A percentile compares a stretch with the other conserved stretches of the same genome.
These are phyloP conservation scores for Xestia ashworthii DNA, from an alignment of 2,888 invertebrate species.

Conservation along the genomic window DNA sequence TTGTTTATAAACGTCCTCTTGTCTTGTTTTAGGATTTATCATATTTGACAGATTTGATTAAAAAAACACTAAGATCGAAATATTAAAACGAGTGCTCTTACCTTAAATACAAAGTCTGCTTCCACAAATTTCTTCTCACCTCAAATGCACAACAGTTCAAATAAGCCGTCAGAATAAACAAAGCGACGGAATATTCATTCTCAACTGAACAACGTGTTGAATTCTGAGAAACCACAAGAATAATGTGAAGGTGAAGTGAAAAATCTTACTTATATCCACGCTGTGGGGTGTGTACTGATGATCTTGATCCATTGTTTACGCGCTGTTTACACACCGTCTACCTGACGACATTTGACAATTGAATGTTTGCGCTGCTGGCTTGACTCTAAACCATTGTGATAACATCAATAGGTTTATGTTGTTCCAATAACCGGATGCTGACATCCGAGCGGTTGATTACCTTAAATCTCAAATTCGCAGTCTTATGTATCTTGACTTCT, in stretches of 20 bases:
- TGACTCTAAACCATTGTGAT: constrained; percentile 80
- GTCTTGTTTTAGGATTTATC: too few relatives aligned
- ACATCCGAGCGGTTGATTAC: constrained; percentile 49
- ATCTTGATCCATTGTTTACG: constrained; percentile 63
- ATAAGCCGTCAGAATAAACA: constrained; percentile 27
- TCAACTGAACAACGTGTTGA: constrained; percentile 48
- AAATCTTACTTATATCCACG: constrained; percentile 70
- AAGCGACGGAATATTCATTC: constrained; percentile 11
- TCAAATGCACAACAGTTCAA: constrained; percentile 20
- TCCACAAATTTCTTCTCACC: neutral
- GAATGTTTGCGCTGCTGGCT: constrained; percentile 82
- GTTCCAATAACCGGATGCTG: constrained; percentile 60
- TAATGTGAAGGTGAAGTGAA: constrained; percentile 63
- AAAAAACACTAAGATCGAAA: neutral
- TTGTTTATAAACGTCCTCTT: neutral
- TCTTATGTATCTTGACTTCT: constrained; percentile 24
- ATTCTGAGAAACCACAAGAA: constrained; percentile 43
- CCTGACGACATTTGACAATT: constrained; percentile 77
- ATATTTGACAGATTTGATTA: neutral
- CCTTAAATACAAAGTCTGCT: neutral
- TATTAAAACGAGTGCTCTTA: neutral
- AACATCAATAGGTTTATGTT: constrained; percentile 77
- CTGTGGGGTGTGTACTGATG: constrained; percentile 41
- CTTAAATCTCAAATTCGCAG: constrained; percentile 31
- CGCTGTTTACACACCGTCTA: constrained; percentile 72